A percentile compares a stretch with the other conserved stretches of the same genome.
Evolutionary conservation across 2,888 invertebrate species (phyloP).

Genomic region (Auanema sp.): DNA sequence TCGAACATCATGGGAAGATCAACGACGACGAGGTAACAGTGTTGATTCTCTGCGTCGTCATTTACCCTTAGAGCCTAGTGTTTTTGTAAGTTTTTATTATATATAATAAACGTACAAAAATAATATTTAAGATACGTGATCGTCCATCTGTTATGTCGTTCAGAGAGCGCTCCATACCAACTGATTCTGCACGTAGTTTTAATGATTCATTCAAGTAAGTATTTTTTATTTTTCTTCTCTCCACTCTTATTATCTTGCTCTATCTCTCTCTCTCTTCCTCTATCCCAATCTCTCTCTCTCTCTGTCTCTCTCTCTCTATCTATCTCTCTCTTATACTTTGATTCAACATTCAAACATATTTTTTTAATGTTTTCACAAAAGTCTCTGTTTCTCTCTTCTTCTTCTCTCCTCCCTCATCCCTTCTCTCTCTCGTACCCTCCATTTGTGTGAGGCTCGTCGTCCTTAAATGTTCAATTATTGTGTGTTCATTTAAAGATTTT

Average conservation of each 20-base stretch:
- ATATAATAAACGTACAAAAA: neutral
- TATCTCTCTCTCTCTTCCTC: neutral
- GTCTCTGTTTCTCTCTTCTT: slow-evolving; percentile 4
- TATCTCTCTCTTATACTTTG: too few species aligned
- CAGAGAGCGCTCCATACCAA: slow-evolving; percentile 39
- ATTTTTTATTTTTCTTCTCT: neutral
- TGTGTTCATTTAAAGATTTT: too few species aligned
- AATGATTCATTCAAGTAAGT: slow-evolving; percentile 18
- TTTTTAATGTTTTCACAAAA: neutral
- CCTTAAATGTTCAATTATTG: neutral
- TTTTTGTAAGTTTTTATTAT: slow-evolving; percentile 25
- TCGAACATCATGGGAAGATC: slow-evolving; percentile 17
- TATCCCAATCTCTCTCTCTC: too few species aligned
- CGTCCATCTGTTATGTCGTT: slow-evolving; percentile 50
- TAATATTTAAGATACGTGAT: slow-evolving; percentile 32
- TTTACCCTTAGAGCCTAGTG: slow-evolving; percentile 29
- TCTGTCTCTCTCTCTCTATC: slow-evolving; percentile 3
- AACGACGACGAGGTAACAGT: slow-evolving; percentile 35
- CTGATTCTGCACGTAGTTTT: slow-evolving; percentile 19
- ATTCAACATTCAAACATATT: too few species aligned
- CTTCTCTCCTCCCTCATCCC: too few species aligned
- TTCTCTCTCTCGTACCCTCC: too few species aligned
- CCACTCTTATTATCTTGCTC: neutral
- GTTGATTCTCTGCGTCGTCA: slow-evolving; percentile 29
- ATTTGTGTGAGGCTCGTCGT: neutral